These are phyloP conservation scores for Caenorhabditis sinica DNA, from an alignment of 2,888 invertebrate species.

Conservation along the genomic window DNA sequence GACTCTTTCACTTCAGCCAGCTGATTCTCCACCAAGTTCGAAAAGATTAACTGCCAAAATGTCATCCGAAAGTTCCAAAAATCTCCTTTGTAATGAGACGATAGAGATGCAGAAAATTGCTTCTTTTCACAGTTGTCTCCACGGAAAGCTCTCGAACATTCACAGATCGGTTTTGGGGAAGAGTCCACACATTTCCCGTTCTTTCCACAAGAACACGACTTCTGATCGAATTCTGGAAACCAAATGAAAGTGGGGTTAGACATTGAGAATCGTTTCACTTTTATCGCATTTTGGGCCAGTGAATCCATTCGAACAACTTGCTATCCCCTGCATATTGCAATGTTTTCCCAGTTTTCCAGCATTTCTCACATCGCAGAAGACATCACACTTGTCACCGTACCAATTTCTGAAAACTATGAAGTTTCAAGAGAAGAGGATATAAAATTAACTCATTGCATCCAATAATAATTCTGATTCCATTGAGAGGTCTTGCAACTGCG, in stretches of 20 bases:
- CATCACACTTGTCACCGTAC: conserved; percentile 39
- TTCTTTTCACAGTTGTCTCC: conserved; percentile 40
- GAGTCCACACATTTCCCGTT: conserved; percentile 42
- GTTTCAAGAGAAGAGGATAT: neutral
- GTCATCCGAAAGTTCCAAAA: conserved; percentile 57
- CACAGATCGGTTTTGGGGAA: conserved; percentile 24
- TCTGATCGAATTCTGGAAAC: conserved; percentile 18
- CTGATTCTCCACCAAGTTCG: conserved; percentile 47
- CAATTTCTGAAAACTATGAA: conserved; percentile 12
- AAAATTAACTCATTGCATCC: conserved; percentile 22
- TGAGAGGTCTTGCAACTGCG: conserved; percentile 42
- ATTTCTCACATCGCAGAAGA: conserved; percentile 27
- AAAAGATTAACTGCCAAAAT: conserved; percentile 51
- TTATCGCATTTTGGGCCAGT: conserved; percentile 32
- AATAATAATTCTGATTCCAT: conserved; percentile 36
- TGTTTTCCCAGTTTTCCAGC: neutral
- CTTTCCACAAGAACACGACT: conserved; percentile 22
- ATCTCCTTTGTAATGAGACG: conserved; percentile 51
- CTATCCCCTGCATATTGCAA: conserved; percentile 26
- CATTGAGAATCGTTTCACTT: neutral
- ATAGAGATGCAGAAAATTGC: conserved; percentile 9
- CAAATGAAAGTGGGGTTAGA: neutral
- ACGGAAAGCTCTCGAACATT: conserved; percentile 22
- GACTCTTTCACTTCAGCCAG: conserved; percentile 39
- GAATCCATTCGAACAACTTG: conserved; percentile 14